Percentiles rank a stretch among this genome's conserved stretches.
Conservation (phyloP, 1,140 invertebrate species). For the Vollenhovia emeryi region DNA sequence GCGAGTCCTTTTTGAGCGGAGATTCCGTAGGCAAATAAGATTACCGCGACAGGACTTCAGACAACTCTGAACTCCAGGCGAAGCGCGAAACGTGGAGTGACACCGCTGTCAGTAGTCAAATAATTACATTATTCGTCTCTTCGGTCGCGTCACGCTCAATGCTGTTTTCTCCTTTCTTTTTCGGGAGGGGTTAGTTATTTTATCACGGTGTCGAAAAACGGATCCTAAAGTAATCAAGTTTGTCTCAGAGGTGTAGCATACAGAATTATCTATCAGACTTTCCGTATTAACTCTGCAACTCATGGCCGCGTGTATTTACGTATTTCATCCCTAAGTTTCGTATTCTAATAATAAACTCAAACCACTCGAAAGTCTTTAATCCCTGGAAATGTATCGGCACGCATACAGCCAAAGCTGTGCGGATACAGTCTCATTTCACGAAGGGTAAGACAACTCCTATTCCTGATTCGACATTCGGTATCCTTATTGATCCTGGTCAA, state of each 20-base stretch:
- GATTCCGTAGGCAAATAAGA: conserved; percentile 55
- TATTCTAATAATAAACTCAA: conserved; percentile 4
- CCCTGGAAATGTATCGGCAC: neutral
- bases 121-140: conserved; percentile 39
- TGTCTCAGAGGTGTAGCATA: neutral
- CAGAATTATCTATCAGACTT: neutral
- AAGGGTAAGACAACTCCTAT: conserved; percentile 29
- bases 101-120: conserved; percentile 36
- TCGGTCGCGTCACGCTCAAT: neutral
- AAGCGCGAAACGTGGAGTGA: conserved; percentile 33
- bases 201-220: neutral
- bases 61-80: conserved; percentile 31
- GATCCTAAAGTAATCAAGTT: neutral
- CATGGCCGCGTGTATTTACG: neutral
- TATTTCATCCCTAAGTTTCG: neutral
- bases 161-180: neutral
- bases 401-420: neutral
- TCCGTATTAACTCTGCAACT: neutral
- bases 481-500: conserved; percentile 71
- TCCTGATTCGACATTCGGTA: conserved; percentile 69
- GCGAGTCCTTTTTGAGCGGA: conserved; percentile 46
- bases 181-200: neutral
- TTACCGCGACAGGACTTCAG: conserved; percentile 50
- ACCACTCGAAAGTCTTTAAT: neutral
- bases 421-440: conserved; percentile 2